phyloP scores from a whole-genome alignment of 2,113 vertebrate genomes.

The Oryctolagus cuniculus region DNA sequence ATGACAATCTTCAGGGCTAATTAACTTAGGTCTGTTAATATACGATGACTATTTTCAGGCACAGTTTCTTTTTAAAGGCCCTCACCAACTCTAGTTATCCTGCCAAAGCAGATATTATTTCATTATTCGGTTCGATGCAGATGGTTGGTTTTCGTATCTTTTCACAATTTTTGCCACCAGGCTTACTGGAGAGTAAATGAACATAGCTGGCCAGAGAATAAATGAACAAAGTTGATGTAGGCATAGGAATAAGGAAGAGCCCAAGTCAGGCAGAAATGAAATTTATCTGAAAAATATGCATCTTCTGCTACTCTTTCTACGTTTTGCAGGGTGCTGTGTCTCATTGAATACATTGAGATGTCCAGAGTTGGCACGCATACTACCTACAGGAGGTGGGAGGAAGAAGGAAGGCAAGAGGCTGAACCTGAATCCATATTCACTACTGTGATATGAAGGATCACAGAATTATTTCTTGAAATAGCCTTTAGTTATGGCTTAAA shows the following conservation, averaged over 20 bases:
- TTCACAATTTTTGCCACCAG: slow-evolving; percentile 36
- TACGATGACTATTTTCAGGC: not conserved
- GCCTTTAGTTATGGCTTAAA: not conserved
- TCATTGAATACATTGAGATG: not conserved
- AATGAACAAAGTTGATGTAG: not conserved
- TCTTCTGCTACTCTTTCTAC: not conserved
- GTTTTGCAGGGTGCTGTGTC: not conserved
- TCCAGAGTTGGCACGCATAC: not conserved
- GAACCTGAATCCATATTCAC: not conserved
- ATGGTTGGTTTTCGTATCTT: slow-evolving; percentile 47
- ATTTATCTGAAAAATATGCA: not conserved
- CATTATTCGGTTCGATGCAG: slow-evolving; percentile 70
- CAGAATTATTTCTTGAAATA: not conserved
- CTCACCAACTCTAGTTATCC: slow-evolving; percentile 52
- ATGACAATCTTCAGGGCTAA: not conserved
- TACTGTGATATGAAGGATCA: not conserved
- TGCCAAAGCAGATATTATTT: slow-evolving; percentile 65
- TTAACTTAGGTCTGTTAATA: slow-evolving; percentile 27
- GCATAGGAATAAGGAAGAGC: not conserved
- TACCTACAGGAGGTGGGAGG: not conserved
- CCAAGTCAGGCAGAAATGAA: not conserved
- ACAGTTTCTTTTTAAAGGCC: not conserved
- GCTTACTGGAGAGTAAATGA: slow-evolving; percentile 44
- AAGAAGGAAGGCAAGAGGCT: not conserved
- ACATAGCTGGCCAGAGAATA: not conserved